Base-by-base conservation (phyloP, 2,888 invertebrate species). In the Sceliomorpha sp. region DNA sequence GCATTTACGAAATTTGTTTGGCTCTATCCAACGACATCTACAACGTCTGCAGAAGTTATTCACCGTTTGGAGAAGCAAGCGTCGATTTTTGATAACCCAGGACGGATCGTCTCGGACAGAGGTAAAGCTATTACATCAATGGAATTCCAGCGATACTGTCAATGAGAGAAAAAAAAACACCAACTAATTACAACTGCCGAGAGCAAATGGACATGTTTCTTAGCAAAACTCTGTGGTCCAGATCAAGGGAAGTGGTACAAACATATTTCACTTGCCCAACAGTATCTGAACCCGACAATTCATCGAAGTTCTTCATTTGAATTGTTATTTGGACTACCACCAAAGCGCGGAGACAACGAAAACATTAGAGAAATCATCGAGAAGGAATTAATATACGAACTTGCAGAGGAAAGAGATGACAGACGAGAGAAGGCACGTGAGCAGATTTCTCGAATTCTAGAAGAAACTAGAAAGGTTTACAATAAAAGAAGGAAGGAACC, bases 291-390 rank as follows among this genome's bases (percentile, higher is more conserved):
- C 24, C 0, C 24, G 1, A 14, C 14, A 5, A 24, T 10, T 24
- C 39, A 39, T 39, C 15, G 39, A 2, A 39, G 39, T 24, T 24
- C 24, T 4, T 24, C 39, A 5, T 39, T 39, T 10, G 39, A 39
- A 1, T 10, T 39, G 10, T 6, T 39, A 24, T 39, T 39, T 6
- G 39, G 20, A 20, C 15, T 39, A 1, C 1, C 1, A 17, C 37
- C 37, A 14, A 37, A 14, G 10, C 14, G n/a, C 2, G 10, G 20
- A 17, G 8, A 17, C 9, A 15, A 14, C 9, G 37, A 37, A 4
- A 10, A 17, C 1, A 17, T 15, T 17, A 37, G 37, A n/a, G 37
- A 37, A 9, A 37, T n/a, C 9, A 3, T 14, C 1, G 37, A 8
- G 7, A n/a, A n/a, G n/a, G n/a, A n/a, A n/a, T n/a, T n/a, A n/a